Conservation (phyloP, 2,888 invertebrate genomes). For the Drosophila mercatorum region DNA sequence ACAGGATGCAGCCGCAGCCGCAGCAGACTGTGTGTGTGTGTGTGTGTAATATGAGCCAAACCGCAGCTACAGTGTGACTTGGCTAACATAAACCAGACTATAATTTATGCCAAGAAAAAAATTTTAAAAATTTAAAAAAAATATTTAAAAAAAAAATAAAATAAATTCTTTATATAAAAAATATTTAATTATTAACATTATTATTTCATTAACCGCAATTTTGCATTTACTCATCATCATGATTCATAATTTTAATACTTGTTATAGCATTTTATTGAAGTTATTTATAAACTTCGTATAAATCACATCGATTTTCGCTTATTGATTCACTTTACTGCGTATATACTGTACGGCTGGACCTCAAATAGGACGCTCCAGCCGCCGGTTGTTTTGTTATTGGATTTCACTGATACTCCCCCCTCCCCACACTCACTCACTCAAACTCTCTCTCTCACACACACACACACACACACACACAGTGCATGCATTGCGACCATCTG, state of each 20-base stretch:
- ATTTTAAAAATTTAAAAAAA: neutral
- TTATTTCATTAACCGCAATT: neutral
- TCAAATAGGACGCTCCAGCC: slow-evolving; percentile 18
- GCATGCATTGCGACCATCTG: slow-evolving; percentile 15
- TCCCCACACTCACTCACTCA: neutral
- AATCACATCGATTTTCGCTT: too few relatives aligned
- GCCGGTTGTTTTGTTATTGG: slow-evolving; percentile 23
- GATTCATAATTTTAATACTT: neutral
- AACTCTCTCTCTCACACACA: too few relatives aligned
- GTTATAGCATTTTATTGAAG: neutral
- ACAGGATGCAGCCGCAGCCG: slow-evolving; percentile 16
- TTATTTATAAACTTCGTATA: too few relatives aligned
- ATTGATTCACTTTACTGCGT: neutral
- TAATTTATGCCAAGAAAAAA: neutral
- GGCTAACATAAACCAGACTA: neutral
- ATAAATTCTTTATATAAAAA: too few relatives aligned
- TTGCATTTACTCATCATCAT: neutral
- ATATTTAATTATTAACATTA: neutral
- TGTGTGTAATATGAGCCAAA: neutral
- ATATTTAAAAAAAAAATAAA: neutral
- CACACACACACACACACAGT: too few relatives aligned
- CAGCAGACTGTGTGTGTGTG: neutral
- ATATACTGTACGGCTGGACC: slow-evolving; percentile 9
- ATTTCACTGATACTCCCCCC: neutral
- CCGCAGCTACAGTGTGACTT: slow-evolving; percentile 9